Evolutionary conservation across 2,797 vertebrate species (phyloP).

Genomic region (Clarias laeviceps): DNA sequence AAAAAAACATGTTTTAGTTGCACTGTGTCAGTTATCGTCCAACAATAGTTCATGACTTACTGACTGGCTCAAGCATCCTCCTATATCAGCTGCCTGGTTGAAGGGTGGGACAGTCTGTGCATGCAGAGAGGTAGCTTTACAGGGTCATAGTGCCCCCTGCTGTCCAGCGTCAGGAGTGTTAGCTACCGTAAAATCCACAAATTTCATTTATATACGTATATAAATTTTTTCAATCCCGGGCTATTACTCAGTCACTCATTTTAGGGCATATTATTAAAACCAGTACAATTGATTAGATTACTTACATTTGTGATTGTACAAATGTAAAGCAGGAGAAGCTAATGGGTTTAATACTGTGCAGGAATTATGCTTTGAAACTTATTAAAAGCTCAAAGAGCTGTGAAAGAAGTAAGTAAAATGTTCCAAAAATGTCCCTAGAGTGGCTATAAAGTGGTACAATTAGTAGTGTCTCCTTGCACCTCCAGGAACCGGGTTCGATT

Average conservation of each 20-base stretch:
- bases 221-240: background rate
- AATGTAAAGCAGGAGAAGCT: background rate
- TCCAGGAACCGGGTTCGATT: too few species aligned
- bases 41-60: background rate
- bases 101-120: background rate
- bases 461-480: too few species aligned
- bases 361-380: background rate
- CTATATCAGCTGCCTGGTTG: conserved; percentile 24
- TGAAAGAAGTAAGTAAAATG: background rate
- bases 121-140: background rate
- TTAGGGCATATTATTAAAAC: background rate
- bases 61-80: background rate
- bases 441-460: too few species aligned
- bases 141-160: conserved; percentile 42
- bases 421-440: too few species aligned
- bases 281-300: background rate
- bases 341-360: background rate
- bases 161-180: background rate
- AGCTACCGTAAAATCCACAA: background rate
- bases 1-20: background rate
- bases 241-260: background rate
- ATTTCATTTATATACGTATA: background rate
- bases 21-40: background rate
- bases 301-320: background rate
- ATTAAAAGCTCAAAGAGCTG: background rate